Evolutionary conservation across 64 coral and sea anemone species (phyloP), one percentile per base, ranked within the genome.

Genomic region (Platygyra sinensis): DNA sequence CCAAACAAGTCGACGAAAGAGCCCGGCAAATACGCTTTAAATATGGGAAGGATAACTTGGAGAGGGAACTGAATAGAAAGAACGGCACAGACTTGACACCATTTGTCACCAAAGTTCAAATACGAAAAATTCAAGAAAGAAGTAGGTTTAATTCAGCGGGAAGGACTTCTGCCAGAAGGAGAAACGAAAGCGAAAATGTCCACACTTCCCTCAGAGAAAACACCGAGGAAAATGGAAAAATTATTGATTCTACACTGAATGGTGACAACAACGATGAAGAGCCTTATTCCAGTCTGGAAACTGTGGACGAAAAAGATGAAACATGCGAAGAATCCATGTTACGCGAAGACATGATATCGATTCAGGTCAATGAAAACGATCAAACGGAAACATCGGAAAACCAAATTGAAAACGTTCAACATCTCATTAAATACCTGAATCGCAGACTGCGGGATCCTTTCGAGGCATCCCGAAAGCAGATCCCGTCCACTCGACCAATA

Each of bases 101-200:
- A 20, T 85, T 85, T 29, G 63, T 85, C 10, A 85, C 81, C 4
- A 85, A 71, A 71, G 81, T 85, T 24, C 62, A 85, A 72, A 85
- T 85, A 14, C 46, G 39, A 51, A 85, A 85, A 38, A 85, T 38
- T 22, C 17, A 17, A 12, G 24, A 46, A 71, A 38, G 62, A 39
- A 72, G 15, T 10, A n/a, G 63, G 20, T 16, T 64, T 10, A 85
- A 51, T n/a, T 72, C 63, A 33, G 54, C 60, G 31, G 60, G 32
- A 33, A 62, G 59, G 9, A 30, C 10, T 33, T 20, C 19, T 20
- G 22, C 10, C 25, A 85, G 12, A 25, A n/a, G 16, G 10, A 51
- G 33, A 85, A 51, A 2, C 8, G 32, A 24, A 6, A 71, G 12
- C 16, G 60, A 52, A 18, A 71, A 12, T 30, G 31, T 71, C 24